Evolutionary conservation across 2,113 vertebrate genomes (phyloP).

Genomic region (Rhizomys pruinosus): DNA sequence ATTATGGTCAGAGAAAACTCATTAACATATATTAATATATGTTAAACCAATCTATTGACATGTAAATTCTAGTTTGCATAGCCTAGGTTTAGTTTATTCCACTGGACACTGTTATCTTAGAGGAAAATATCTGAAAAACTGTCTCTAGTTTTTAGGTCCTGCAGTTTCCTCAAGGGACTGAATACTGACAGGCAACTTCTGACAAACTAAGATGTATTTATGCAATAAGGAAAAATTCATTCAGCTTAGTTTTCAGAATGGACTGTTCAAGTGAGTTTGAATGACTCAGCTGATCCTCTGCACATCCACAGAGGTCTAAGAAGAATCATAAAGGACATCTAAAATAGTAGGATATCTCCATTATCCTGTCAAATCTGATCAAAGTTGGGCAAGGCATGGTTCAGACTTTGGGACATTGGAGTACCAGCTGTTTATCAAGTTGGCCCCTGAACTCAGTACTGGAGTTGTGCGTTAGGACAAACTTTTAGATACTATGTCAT

Average conservation of each 20-base stretch:
- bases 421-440: background rate
- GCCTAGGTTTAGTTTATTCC: background rate
- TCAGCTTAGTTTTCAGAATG: constrained; percentile 11
- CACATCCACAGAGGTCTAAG: background rate
- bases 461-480: constrained; percentile 66
- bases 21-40: constrained; percentile 72
- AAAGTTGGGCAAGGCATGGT: background rate
- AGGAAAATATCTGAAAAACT: constrained; percentile 33
- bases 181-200: background rate
- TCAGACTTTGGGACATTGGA: background rate
- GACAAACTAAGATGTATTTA: background rate
- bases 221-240: background rate
- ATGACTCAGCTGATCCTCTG: background rate
- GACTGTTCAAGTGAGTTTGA: background rate
- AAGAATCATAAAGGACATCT: background rate
- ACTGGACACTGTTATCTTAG: background rate
- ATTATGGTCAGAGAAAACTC: constrained; percentile 51
- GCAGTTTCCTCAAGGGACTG: background rate
- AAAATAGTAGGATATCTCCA: background rate
- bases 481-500: constrained; percentile 71
- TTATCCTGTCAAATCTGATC: background rate
- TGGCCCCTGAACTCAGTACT: constrained; percentile 3
- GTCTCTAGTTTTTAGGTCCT: background rate
- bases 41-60: constrained; percentile 59
- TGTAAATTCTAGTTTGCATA: constrained; percentile 67